Evolutionary conservation across 2,113 vertebrate species (phyloP).

Genomic region (Galbula dea): DNA sequence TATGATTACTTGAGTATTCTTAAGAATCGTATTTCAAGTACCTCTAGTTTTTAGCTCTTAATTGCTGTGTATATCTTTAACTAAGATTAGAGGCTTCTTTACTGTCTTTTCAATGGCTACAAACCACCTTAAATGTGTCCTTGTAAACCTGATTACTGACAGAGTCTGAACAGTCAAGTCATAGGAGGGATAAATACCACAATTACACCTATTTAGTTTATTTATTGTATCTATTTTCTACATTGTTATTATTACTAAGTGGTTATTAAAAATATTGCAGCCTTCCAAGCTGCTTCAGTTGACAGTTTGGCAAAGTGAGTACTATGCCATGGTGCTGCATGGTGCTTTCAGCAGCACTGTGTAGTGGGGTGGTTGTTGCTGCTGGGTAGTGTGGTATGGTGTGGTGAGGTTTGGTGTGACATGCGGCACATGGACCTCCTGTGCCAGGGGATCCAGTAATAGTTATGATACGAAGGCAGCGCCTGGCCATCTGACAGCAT

Average conservation of each 20-base stretch:
- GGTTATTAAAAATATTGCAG: slow-evolving; percentile 39
- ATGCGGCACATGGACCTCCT: background rate
- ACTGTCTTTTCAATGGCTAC: background rate
- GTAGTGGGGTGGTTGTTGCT: fast-evolving
- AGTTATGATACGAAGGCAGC: background rate
- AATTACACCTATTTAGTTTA: slow-evolving; percentile 53
- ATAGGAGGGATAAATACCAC: slow-evolving; percentile 2
- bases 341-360: background rate
- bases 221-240: background rate
- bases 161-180: background rate
- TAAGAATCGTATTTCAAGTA: background rate
- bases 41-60: background rate
- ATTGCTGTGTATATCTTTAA: background rate
- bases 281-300: background rate
- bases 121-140: slow-evolving; percentile 27
- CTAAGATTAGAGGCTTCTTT: background rate
- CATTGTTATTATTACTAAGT: slow-evolving; percentile 8
- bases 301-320: background rate
- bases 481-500: fast-evolving
- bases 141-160: slow-evolving; percentile 17
- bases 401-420: fast-evolving
- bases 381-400: fast-evolving
- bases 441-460: background rate
- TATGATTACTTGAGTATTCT: background rate
- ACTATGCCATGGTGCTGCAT: fast-evolving